phyloP scores from a whole-genome alignment of 2,797 vertebrate genomes.

The Mus spretus region DNA sequence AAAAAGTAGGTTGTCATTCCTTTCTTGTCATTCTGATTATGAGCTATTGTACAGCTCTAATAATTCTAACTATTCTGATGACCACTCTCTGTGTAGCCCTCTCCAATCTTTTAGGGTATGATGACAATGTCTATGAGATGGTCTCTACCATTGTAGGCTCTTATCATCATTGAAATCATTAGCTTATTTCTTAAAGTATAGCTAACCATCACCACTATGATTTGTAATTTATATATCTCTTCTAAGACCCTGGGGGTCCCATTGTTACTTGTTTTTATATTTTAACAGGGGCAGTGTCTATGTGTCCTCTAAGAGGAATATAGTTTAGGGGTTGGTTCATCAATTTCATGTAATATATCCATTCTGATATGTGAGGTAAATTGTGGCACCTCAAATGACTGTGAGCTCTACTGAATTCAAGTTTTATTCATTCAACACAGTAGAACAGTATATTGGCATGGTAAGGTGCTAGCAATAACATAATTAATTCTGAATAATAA shows the following conservation, averaged over 20 bases:
- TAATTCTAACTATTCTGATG: background rate
- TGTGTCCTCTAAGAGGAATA: background rate
- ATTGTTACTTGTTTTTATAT: background rate
- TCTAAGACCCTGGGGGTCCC: background rate
- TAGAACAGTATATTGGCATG: background rate
- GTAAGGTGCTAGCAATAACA: background rate
- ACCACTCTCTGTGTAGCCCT: background rate
- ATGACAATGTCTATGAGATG: background rate
- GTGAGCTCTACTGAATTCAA: background rate
- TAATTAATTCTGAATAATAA: background rate
- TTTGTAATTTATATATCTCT: background rate
- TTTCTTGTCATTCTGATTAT: background rate
- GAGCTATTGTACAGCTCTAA: background rate
- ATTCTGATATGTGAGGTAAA: background rate
- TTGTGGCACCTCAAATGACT: background rate
- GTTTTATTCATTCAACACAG: background rate
- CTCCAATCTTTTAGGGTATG: background rate
- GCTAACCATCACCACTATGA: rapidly evolving
- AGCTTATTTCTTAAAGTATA: background rate
- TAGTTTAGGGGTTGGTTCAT: background rate
- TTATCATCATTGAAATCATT: background rate
- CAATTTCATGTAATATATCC: background rate
- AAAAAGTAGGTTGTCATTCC: background rate
- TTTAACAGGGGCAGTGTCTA: background rate
- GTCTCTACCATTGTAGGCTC: background rate